These are phyloP conservation scores for Asobara japonica DNA, from an alignment of 1,140 invertebrate genomes.

Conservation along the genomic window DNA sequence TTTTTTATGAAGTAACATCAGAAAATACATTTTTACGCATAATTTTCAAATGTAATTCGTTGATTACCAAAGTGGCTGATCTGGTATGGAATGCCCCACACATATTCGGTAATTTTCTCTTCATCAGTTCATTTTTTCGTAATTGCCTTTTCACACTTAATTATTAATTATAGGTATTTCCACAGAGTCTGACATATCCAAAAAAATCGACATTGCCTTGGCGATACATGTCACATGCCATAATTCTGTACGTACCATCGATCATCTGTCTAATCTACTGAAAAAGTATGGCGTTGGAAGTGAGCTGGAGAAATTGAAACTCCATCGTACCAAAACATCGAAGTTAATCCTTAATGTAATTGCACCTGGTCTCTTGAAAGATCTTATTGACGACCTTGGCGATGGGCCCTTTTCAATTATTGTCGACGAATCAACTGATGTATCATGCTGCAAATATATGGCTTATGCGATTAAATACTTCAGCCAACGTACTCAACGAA, in stretches of 20 bases:
- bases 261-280: slow-evolving; percentile 25
- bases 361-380: slow-evolving; percentile 45
- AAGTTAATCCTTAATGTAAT: slow-evolving; percentile 56
- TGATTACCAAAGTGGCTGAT: not conserved
- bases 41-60: not conserved
- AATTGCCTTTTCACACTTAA: not conserved
- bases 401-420: slow-evolving; percentile 53
- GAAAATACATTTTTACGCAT: not conserved
- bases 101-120: not conserved
- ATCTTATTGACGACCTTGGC: slow-evolving; percentile 51
- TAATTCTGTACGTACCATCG: slow-evolving; percentile 21
- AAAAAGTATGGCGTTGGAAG: slow-evolving; percentile 19
- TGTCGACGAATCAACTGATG: slow-evolving; percentile 60
- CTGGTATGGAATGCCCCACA: not conserved
- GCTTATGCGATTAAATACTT: slow-evolving; percentile 56
- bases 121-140: not conserved
- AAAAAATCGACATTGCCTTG: slow-evolving; percentile 32
- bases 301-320: slow-evolving; percentile 32
- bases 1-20: no score
- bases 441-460: slow-evolving; percentile 51
- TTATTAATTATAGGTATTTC: not conserved
- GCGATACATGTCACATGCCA: slow-evolving; percentile 36
- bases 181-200: not conserved
- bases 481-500: slow-evolving; percentile 39
- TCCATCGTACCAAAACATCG: slow-evolving; percentile 55